phyloP scores from a whole-genome alignment of 1,140 invertebrate species.

The Nephila pilipes region DNA sequence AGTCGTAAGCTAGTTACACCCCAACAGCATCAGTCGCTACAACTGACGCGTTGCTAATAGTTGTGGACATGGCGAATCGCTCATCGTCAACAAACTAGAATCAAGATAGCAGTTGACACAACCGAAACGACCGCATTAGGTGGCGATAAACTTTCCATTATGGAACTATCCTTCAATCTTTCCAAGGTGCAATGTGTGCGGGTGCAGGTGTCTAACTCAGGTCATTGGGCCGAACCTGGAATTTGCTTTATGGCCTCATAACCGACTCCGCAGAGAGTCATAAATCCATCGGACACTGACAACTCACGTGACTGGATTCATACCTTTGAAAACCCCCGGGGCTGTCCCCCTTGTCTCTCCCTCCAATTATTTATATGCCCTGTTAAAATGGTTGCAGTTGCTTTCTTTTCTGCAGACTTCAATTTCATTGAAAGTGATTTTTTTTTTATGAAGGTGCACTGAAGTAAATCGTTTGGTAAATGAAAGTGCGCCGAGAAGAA shows the following conservation, averaged over 20 bases:
- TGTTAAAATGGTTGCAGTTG: neutral
- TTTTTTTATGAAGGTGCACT: neutral
- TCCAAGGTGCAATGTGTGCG: slow-evolving; percentile 44
- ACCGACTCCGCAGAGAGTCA: slow-evolving; percentile 63
- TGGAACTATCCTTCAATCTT: slow-evolving; percentile 27
- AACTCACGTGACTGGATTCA: slow-evolving; percentile 58
- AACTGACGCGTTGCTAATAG: neutral
- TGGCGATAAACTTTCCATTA: slow-evolving; percentile 38
- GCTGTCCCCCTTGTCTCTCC: neutral
- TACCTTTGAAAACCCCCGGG: neutral
- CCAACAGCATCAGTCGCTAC: neutral
- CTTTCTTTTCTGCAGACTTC: neutral
- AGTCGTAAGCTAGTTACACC: neutral
- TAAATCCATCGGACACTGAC: slow-evolving; percentile 72
- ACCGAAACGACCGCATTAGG: neutral
- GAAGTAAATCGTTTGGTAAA: neutral
- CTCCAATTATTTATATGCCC: slow-evolving; percentile 63
- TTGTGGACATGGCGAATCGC: neutral
- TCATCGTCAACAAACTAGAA: neutral
- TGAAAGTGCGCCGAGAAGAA: neutral
- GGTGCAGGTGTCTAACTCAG: slow-evolving; percentile 57
- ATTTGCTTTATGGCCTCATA: slow-evolving; percentile 75
- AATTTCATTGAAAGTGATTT: neutral
- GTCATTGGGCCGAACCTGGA: slow-evolving; percentile 72
- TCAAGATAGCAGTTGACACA: neutral